Conservation (phyloP, 1,140 invertebrate species). For the Drosophila grimshawi region DNA sequence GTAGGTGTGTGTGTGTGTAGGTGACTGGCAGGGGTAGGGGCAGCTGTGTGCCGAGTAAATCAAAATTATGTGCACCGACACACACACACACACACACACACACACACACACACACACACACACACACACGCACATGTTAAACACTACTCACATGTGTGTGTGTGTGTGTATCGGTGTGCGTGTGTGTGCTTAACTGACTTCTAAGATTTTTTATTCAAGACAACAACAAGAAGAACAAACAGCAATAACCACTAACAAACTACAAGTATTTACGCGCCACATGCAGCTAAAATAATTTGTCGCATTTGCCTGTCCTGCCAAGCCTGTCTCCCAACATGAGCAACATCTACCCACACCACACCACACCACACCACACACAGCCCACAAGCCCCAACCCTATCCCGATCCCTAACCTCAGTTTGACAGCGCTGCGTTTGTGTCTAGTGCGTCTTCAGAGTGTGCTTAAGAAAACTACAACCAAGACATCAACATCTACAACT, state of each 20-base stretch:
- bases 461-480: slow-evolving; percentile 72
- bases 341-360: too few relatives aligned
- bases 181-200: slow-evolving; percentile 11
- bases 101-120: slow-evolving; percentile 9
- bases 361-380: too few relatives aligned
- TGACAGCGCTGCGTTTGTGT: slow-evolving; percentile 1
- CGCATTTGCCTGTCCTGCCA: slow-evolving; percentile 53
- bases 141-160: not conserved
- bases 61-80: slow-evolving; percentile 55
- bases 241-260: slow-evolving; percentile 39
- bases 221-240: slow-evolving; percentile 1
- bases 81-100: slow-evolving; percentile 7
- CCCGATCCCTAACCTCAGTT: not conserved
- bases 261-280: slow-evolving; percentile 41
- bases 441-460: slow-evolving; percentile 27
- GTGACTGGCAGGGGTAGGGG: not conserved
- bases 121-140: not conserved
- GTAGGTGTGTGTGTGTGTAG: not conserved
- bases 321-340: not conserved
- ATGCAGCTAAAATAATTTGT: slow-evolving; percentile 78
- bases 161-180: not conserved
- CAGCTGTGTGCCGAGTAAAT: slow-evolving; percentile 32
- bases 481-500: slow-evolving; percentile 60
- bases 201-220: slow-evolving; percentile 54
- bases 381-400: too few relatives aligned